These are phyloP conservation scores for Lithophane ornitopus DNA, from an alignment of 2,888 invertebrate genomes.

Conservation along the genomic window DNA sequence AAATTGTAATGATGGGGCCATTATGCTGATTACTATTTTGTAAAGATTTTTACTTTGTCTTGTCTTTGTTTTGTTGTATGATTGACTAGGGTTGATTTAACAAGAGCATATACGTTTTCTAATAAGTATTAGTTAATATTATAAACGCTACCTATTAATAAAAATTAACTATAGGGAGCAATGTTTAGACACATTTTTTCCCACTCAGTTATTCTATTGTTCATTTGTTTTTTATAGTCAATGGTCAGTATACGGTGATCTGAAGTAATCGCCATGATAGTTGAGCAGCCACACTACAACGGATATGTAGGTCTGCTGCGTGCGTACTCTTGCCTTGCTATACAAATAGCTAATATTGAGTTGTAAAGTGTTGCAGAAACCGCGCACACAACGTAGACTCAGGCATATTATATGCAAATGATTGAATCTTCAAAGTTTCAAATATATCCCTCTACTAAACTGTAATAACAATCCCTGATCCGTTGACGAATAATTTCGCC, in stretches of 20 bases:
- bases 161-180: conserved; percentile 29
- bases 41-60: conserved; percentile 32
- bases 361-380: conserved; percentile 61
- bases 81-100: conserved; percentile 30
- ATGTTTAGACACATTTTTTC: conserved; percentile 45
- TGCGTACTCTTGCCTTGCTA: conserved; percentile 71
- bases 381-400: conserved; percentile 19
- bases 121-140: conserved; percentile 4
- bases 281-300: conserved; percentile 80
- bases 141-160: conserved; percentile 13
- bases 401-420: conserved; percentile 23
- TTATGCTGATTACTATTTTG: conserved; percentile 42
- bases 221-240: conserved; percentile 58
- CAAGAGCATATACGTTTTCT: conserved; percentile 13
- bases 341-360: conserved; percentile 65
- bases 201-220: conserved; percentile 54
- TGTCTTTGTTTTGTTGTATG: conserved; percentile 11
- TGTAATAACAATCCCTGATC: conserved; percentile 14
- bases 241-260: conserved; percentile 67
- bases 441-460: not conserved
- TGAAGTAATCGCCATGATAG: conserved; percentile 82
- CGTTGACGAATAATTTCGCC: conserved; percentile 17
- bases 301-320: conserved; percentile 80
- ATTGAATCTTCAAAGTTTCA: not conserved
- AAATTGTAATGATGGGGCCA: conserved; percentile 32